Evolutionary conservation across 2,113 vertebrate genomes (phyloP), one percentile per base, ranked within the genome.

Genomic region (Pygoscelis antarcticus): DNA sequence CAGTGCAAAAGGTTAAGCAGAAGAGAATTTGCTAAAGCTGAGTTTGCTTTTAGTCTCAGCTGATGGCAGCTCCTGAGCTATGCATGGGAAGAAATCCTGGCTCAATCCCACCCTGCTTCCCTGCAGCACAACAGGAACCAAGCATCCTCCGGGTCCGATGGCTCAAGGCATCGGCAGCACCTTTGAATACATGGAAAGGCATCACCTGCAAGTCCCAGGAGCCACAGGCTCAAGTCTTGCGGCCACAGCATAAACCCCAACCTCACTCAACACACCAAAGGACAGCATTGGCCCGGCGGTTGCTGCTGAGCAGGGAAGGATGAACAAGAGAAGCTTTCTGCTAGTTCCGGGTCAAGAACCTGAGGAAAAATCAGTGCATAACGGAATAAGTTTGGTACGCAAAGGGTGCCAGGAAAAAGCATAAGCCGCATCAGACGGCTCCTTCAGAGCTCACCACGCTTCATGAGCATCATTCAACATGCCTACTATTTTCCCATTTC

Each of bases 1-100:
- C 9, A 3, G 78, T 62, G 84, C 78, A 89, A 93, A 93, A 97
- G 96, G 95, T 97, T 91, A 97, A 97, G 84, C 81, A 16, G 78
- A 65, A n/a, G 77, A 90, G 87, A 90, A 89, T 88, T 90, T 70
- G 12, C 47, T 57, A 36, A 62, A 65, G 62, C 29, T 44, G 40
- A 74, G 57, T 32, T 95, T 89, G 62, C 57, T 96, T 94, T 93
- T 85, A 94, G 66, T 30, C 77, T 54, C 81, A 38, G 83, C 23
- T 91, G 72, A 82, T 16, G 54, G 83, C 88, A 92, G 61, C 64
- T 93, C 79, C 54, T 16, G 78, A 88, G 82, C 47, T 38, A 2
- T 3, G 15, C 7, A 7, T 0, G 7, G 49, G n/a, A n/a, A 80
- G 11, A n/a, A 90, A 57, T 8, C n/a, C 71, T 61, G 13, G 36